Evolutionary conservation across 2,113 vertebrate genomes (phyloP).

Genomic region (Psettodes erumei): DNA sequence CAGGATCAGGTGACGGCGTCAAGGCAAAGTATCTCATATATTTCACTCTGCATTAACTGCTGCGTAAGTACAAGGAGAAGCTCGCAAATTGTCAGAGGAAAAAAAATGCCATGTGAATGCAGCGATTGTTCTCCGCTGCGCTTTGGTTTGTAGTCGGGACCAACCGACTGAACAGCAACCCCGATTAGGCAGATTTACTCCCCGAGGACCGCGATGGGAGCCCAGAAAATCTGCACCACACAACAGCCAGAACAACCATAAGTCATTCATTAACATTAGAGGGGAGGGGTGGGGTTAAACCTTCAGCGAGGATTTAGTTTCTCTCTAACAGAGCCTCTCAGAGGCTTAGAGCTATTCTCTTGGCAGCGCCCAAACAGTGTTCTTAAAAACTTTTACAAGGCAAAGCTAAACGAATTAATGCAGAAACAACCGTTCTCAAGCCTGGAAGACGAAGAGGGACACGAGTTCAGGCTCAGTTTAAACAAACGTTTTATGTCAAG

Average conservation of each 20-base stretch:
- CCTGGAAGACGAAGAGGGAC: constrained; percentile 43
- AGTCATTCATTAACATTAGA: constrained; percentile 70
- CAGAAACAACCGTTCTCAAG: constrained; percentile 61
- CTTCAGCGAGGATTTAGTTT: constrained; percentile 71
- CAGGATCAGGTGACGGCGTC: constrained; percentile 12
- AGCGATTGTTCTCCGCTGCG: constrained; percentile 23
- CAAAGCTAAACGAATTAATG: constrained; percentile 69
- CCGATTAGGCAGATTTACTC: constrained; percentile 70
- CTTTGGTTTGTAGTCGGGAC: constrained; percentile 45
- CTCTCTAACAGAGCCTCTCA: constrained; percentile 68
- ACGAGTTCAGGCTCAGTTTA: constrained; percentile 47
- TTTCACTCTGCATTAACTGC: constrained; percentile 34
- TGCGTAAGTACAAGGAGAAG: constrained; percentile 27
- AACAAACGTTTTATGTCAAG: constrained; percentile 50
- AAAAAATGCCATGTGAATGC: constrained; percentile 13
- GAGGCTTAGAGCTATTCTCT: constrained; percentile 73
- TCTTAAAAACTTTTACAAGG: constrained; percentile 70
- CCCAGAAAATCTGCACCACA: constrained; percentile 48
- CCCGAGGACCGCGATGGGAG: constrained; percentile 36
- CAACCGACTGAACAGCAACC: constrained; percentile 66
- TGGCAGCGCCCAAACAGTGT: constrained; percentile 54
- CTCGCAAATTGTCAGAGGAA: constrained; percentile 29
- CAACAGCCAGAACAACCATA: constrained; percentile 59
- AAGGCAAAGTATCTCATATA: constrained; percentile 24
- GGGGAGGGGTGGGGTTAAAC: constrained; percentile 63